phyloP scores from a whole-genome alignment of 2,113 vertebrate species.

The Austrofundulus limnaeus region DNA sequence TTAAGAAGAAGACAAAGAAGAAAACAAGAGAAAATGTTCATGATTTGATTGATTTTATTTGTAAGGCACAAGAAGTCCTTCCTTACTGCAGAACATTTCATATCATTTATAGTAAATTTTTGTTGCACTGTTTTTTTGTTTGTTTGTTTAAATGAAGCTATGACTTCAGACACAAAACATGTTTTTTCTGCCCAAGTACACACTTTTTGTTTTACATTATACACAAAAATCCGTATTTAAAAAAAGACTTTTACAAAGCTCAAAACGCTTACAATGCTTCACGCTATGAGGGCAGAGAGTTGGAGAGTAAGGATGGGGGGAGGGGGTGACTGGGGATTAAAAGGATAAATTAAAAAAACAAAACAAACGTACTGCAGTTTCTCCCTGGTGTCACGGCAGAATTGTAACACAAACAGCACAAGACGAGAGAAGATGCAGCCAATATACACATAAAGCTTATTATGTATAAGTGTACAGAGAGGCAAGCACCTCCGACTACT shows the following conservation, averaged over 20 bases:
- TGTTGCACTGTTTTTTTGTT: constrained; percentile 63
- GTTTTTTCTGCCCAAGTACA: constrained; percentile 76
- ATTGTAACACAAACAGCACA: constrained; percentile 71
- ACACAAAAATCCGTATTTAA: constrained; percentile 80
- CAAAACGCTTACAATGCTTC: constrained; percentile 76
- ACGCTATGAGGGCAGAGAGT: constrained; percentile 59
- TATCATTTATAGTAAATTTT: constrained; percentile 80
- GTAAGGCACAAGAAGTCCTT: constrained; percentile 83
- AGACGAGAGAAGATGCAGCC: constrained; percentile 70
- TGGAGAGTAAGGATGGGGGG: neutral
- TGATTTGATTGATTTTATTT: constrained; percentile 81
- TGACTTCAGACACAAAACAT: constrained; percentile 77
- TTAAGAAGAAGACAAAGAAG: neutral
- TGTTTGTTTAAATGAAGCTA: constrained; percentile 75
- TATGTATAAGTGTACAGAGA: constrained; percentile 71
- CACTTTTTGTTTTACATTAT: constrained; percentile 80
- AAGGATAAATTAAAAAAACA: constrained; percentile 31
- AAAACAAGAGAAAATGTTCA: constrained; percentile 8
- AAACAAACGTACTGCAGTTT: constrained; percentile 53
- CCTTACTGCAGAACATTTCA: constrained; percentile 81
- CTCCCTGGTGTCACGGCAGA: constrained; percentile 59
- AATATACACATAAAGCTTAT: constrained; percentile 76
- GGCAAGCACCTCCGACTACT: constrained; percentile 61
- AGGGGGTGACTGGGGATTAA: constrained; percentile 16
- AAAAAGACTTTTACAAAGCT: constrained; percentile 78